phyloP scores from a whole-genome alignment of 2,113 vertebrate species.

The Myrmecophaga tridactyla region DNA sequence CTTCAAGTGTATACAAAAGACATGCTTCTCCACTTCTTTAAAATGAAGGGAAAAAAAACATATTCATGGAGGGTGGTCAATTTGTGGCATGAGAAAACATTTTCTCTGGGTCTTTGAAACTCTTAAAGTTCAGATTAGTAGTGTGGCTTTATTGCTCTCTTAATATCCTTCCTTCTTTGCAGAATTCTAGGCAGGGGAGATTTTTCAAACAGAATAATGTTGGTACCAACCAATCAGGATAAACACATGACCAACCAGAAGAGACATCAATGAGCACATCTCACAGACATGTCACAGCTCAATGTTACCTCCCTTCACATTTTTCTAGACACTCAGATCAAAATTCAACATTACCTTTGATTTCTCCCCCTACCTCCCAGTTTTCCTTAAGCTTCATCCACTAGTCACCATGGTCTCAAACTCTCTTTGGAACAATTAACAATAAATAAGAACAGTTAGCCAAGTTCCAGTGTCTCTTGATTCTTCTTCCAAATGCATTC shows the following conservation, averaged over 20 bases:
- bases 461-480: neutral
- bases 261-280: neutral
- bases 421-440: neutral
- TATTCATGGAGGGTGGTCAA: rapidly evolving
- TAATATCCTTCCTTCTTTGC: neutral
- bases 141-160: neutral
- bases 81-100: neutral
- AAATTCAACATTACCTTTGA: neutral
- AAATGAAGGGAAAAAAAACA: neutral
- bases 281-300: rapidly evolving
- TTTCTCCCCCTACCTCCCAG: rapidly evolving
- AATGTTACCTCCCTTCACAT: rapidly evolving
- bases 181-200: neutral
- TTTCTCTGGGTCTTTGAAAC: neutral
- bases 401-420: neutral
- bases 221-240: rapidly evolving
- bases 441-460: no score
- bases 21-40: neutral
- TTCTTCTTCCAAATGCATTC: rapidly evolving
- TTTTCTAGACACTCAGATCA: rapidly evolving
- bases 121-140: neutral
- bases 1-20: neutral
- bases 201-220: rapidly evolving
- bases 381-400: neutral
- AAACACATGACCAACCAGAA: rapidly evolving